These are phyloP conservation scores for Glaucomys volans DNA, from an alignment of 2,113 vertebrate genomes.

Conservation along the genomic window DNA sequence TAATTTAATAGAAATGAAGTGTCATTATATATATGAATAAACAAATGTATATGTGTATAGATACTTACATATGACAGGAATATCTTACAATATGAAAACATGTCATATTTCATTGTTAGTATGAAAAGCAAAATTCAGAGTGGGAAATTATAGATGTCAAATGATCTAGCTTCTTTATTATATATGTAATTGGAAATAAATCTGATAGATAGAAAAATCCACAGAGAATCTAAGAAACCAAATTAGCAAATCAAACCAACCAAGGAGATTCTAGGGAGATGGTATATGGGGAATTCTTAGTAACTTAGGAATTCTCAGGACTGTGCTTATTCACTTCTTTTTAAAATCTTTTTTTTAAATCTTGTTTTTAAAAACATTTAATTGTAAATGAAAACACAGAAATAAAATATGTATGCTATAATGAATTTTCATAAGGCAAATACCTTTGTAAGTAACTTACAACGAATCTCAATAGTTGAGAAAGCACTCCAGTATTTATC, in stretches of 20 bases:
- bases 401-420: not conserved
- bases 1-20: not conserved
- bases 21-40: not conserved
- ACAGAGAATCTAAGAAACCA: not conserved
- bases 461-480: not conserved
- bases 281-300: not conserved
- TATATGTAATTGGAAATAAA: not conserved
- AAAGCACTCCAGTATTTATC: not conserved
- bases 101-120: not conserved
- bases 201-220: not conserved
- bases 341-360: not conserved
- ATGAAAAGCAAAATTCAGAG: not conserved
- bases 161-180: not conserved
- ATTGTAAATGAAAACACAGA: not conserved
- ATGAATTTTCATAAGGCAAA: not conserved
- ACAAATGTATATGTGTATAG: not conserved
- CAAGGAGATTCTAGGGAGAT: not conserved
- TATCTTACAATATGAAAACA: not conserved
- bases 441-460: not conserved
- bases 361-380: not conserved
- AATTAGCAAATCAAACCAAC: not conserved
- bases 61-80: not conserved
- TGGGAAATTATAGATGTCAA: not conserved
- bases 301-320: not conserved
- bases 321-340: not conserved